These are phyloP conservation scores for Molossus molossus DNA, from an alignment of 2,797 vertebrate species.

Conservation along the genomic window DNA sequence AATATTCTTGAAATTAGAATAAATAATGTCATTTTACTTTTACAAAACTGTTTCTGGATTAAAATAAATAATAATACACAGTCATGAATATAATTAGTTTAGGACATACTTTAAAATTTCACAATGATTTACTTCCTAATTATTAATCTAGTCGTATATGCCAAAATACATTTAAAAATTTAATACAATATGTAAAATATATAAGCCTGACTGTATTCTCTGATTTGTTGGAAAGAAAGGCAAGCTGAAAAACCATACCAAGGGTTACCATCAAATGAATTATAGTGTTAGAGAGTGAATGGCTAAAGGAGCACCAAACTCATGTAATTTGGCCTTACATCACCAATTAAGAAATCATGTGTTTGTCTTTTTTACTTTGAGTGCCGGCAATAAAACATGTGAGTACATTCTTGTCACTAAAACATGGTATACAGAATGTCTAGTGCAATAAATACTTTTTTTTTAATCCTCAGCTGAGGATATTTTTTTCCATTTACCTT, in stretches of 20 bases:
- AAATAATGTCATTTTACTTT: background rate
- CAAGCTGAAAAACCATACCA: conserved; percentile 28
- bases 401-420: background rate
- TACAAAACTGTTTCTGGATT: background rate
- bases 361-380: background rate
- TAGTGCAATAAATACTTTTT: background rate
- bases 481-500: no score
- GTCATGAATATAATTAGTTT: background rate
- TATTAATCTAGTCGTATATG: conserved; percentile 4
- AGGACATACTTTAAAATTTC: conserved; percentile 56
- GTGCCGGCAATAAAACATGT: background rate
- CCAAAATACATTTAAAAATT: conserved; percentile 25
- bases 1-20: conserved; percentile 12
- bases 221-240: conserved; percentile 46
- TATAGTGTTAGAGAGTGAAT: background rate
- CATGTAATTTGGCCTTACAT: background rate
- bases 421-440: background rate
- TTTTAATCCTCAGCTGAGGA: no score
- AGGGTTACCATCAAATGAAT: background rate
- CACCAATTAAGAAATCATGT: background rate
- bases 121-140: conserved; percentile 3
- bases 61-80: background rate
- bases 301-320: conserved; percentile 26
- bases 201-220: conserved; percentile 16
- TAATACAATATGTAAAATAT: conserved; percentile 60